Evolutionary conservation across 2,797 vertebrate genomes (phyloP).

Genomic region (Lutjanus argentimaculatus): DNA sequence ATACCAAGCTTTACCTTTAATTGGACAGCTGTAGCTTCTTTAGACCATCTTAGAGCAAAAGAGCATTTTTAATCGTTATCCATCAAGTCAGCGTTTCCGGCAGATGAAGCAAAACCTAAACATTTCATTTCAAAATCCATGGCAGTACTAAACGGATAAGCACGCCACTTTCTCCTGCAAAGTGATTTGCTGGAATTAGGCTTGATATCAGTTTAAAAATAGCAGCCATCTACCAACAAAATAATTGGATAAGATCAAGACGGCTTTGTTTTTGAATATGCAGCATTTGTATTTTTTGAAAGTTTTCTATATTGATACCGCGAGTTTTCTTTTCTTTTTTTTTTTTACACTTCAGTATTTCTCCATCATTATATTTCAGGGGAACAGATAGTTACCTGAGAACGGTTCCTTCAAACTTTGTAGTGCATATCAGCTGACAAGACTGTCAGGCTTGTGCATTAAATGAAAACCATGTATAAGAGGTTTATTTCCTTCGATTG

Average conservation of each 20-base stretch:
- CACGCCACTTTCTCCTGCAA: neutral
- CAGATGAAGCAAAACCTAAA: slow-evolving; percentile 18
- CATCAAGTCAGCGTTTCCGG: slow-evolving; percentile 32
- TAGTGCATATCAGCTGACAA: neutral
- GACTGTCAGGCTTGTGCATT: neutral
- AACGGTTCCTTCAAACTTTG: neutral
- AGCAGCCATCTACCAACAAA: slow-evolving; percentile 7
- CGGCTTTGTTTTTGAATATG: slow-evolving; percentile 17
- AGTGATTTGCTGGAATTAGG: slow-evolving; percentile 12
- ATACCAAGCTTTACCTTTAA: slow-evolving; percentile 39
- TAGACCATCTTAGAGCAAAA: neutral
- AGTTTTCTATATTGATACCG: neutral
- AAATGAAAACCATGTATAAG: neutral
- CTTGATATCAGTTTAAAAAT: slow-evolving; percentile 42
- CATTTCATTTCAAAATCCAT: slow-evolving; percentile 34
- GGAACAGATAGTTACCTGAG: slow-evolving; percentile 1
- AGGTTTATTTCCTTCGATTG: neutral
- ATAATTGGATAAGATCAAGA: slow-evolving; percentile 48
- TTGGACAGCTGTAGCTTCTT: slow-evolving; percentile 44
- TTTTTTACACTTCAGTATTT: neutral
- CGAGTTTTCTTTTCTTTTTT: neutral
- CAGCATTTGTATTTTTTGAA: slow-evolving; percentile 9
- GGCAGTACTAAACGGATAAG: slow-evolving; percentile 20
- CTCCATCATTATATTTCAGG: neutral
- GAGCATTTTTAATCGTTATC: slow-evolving; percentile 19